Evolutionary conservation across 2,888 invertebrate species (phyloP).

Genomic region (Anagyrus pseudococci): DNA sequence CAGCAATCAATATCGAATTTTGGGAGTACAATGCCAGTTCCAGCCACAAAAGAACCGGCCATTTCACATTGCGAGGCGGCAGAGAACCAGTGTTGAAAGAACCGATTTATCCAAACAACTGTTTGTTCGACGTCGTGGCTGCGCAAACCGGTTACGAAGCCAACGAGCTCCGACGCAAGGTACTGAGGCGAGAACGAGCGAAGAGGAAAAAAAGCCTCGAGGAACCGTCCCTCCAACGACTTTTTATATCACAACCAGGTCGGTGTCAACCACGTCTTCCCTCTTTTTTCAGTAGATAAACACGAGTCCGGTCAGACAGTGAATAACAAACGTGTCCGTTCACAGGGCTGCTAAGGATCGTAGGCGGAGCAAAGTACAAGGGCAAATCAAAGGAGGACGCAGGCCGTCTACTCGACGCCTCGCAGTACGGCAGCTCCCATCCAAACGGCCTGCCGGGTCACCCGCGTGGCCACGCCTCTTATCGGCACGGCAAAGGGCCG

Average conservation of each 20-base stretch:
- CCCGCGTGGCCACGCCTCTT: slow-evolving; percentile 50
- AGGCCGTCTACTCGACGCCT: slow-evolving; percentile 42
- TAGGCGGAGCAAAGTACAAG: slow-evolving; percentile 38
- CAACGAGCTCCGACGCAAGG: neutral
- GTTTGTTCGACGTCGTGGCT: slow-evolving; percentile 15
- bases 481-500: slow-evolving; percentile 31
- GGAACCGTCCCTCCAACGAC: neutral
- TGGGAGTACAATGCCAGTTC: neutral
- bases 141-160: slow-evolving; percentile 16
- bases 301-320: neutral
- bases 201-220: neutral
- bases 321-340: neutral
- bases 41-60: slow-evolving; percentile 37
- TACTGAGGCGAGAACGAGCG: neutral
- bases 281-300: neutral
- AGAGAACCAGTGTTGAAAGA: slow-evolving; percentile 33
- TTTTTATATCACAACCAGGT: neutral
- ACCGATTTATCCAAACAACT: slow-evolving; percentile 19
- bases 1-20: slow-evolving; percentile 20
- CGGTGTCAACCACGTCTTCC: too few relatives aligned
- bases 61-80: slow-evolving; percentile 44
- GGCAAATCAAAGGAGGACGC: slow-evolving; percentile 44
- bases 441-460: slow-evolving; percentile 41
- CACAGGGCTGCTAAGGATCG: too few relatives aligned
- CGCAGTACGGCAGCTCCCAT: slow-evolving; percentile 43